phyloP scores from a whole-genome alignment of 2,113 vertebrate genomes.

The Microcebus lehilahytsara region DNA sequence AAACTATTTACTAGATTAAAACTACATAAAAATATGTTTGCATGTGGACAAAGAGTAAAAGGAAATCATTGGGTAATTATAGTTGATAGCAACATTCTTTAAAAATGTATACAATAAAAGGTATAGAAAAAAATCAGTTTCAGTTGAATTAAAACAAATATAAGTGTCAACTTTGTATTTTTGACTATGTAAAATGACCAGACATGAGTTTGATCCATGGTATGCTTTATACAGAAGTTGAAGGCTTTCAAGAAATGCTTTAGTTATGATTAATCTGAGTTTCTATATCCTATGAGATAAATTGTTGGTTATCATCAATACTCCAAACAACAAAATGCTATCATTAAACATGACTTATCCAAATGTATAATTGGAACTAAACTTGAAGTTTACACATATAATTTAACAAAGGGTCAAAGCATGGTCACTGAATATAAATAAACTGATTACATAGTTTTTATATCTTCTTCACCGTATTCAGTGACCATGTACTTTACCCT shows the following conservation, averaged over 20 bases:
- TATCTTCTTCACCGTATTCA: conserved; percentile 29
- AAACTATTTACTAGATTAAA: conserved; percentile 28
- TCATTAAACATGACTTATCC: background rate
- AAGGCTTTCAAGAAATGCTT: conserved; percentile 36
- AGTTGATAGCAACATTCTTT: background rate
- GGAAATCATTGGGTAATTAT: background rate
- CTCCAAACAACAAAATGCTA: conserved; percentile 1
- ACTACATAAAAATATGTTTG: conserved; percentile 25
- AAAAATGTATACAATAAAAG: conserved; percentile 1
- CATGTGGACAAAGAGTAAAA: conserved; percentile 38
- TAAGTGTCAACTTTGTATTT: background rate
- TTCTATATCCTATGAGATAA: background rate
- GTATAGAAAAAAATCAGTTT: conserved; percentile 22
- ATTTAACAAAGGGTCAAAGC: conserved; percentile 48
- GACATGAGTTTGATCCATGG: background rate
- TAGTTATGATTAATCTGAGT: conserved; percentile 13
- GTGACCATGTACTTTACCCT: background rate
- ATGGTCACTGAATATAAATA: conserved; percentile 39
- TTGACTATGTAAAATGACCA: background rate
- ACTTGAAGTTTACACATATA: conserved; percentile 27
- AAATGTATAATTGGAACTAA: conserved; percentile 42
- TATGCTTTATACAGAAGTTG: background rate
- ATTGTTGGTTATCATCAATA: background rate
- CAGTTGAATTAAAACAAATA: conserved; percentile 25
- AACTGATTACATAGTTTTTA: background rate